Evolutionary conservation across 2,113 vertebrate species (phyloP), one percentile per base, ranked within the genome.

Genomic region (Pardalotus punctatus): DNA sequence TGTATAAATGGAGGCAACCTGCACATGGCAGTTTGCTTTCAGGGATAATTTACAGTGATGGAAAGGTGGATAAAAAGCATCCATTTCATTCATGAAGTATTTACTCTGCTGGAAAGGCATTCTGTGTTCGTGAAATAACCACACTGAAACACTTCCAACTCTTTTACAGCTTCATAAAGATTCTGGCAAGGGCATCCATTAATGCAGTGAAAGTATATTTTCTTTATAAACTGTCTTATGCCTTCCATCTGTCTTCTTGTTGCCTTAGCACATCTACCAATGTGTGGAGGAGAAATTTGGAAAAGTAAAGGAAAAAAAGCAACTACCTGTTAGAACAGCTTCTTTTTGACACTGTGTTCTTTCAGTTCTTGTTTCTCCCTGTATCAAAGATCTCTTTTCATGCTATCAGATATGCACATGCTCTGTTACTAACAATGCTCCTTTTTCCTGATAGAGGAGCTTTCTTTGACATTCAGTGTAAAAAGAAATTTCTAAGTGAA

Each of bases 111-210:
- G 91, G 96, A 91, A 94, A 95, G 88, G 84, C 69, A 22, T 33
- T 69, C 91, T 93, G 77, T 94, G 96, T 91, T 96, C 4, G 5
- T 96, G 73, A 50, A 79, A 96, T 90, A 94, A 95, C 94, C 92
- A 88, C 84, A 86, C 92, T 96, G 96, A 96, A 97, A 96, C 81
- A 87, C 72, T 96, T 97, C 93, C 96, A 96, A 53, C 79, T 95
- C 84, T 90, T 96, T 96, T 97, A 97, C 88, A 90, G 95, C 96
- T 97, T 96, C 97, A 95, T 97, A 97, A 97, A 96, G 93, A 96
- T 91, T 91, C 93, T 93, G 88, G 96, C 94, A 97, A 94, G 92
- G 93, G 76, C 92, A 96, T 96, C 93, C 94, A 93, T 97, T 97
- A 97, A 97, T 97, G 91, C 96, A 97, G 72, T 61, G 88, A 84